Evolutionary conservation across 2,113 vertebrate genomes (phyloP).

Genomic region (Cottus gobio): DNA sequence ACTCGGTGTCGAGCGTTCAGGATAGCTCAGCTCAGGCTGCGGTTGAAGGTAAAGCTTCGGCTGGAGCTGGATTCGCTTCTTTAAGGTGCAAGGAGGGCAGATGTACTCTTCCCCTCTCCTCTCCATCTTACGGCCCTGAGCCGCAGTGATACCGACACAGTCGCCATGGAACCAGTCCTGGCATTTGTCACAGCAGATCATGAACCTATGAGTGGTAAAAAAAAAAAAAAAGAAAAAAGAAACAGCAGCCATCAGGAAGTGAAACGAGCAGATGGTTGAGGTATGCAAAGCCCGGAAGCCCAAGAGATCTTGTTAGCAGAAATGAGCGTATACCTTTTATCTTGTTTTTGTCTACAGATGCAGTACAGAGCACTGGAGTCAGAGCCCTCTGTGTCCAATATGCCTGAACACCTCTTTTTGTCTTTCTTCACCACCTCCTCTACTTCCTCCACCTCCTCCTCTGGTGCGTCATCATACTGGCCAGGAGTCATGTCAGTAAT

Average conservation of each 20-base stretch:
- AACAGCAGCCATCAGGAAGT: conserved; percentile 39
- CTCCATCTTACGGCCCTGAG: conserved; percentile 85
- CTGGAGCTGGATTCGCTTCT: conserved; percentile 77
- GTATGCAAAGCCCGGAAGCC: conserved; percentile 36
- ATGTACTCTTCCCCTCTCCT: conserved; percentile 89
- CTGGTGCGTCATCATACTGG: conserved; percentile 71
- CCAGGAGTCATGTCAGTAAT: conserved; percentile 20
- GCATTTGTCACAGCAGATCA: conserved; percentile 95
- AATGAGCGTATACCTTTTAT: conserved; percentile 86
- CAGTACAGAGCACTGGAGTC: conserved; percentile 88
- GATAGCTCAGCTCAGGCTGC: conserved; percentile 46
- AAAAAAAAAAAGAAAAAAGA: neutral
- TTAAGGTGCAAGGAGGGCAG: conserved; percentile 89
- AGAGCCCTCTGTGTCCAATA: conserved; percentile 82
- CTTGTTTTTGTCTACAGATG: conserved; percentile 91
- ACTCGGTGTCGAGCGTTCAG: conserved; percentile 77
- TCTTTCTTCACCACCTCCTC: conserved; percentile 46
- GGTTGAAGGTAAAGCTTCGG: conserved; percentile 44
- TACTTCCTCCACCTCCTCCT: conserved; percentile 12
- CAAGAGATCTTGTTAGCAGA: conserved; percentile 22
- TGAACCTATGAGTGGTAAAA: conserved; percentile 84
- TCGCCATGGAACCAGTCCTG: conserved; percentile 94
- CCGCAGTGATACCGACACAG: conserved; percentile 92
- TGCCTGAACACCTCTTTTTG: conserved; percentile 54
- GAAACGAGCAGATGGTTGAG: conserved; percentile 38